Evolutionary conservation across 2,888 invertebrate genomes (phyloP), one percentile per base, ranked within the genome.

Genomic region (Rhabditoides inermis): DNA sequence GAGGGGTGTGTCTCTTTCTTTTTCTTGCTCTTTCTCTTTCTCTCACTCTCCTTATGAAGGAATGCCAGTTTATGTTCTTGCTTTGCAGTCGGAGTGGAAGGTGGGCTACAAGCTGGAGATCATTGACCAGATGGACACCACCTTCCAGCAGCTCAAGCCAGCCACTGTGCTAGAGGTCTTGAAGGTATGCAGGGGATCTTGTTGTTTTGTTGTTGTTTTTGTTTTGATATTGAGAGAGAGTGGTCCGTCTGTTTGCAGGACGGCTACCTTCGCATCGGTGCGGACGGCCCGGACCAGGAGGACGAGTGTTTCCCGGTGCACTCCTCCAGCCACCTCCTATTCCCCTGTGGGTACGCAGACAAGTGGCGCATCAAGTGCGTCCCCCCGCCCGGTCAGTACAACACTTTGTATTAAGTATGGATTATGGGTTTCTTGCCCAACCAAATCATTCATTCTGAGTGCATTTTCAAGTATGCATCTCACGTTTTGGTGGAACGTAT

Each of bases 81-180:
- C n/a, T n/a, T 53, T 2, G 2, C 37, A 44, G 51, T 37, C 22
- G 1, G 20, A 46, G 20, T 46, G 61, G 36, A 48, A 84, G 44
- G 85, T 86, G 66, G 90, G 91, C 40, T 89, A 90, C 88, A 92
- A 92, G 78, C 80, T 98, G 35, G 95, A 98, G 81, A 92, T 94
- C 0, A 88, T 95, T 54, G 95, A 98, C 81, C 95, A 95, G 0
- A 81, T 95, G 2, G 94, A 95, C 78, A 81, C 94, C 35, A 88
- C 90, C 0, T 85, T 90, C 0, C 88, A 61, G 7, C 50, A 55
- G 39, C 49, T 95, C 53, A 90, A 90, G 77, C 91, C 90, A 0
- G 94, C 94, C 1, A 91, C 92, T 0, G 88, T 95, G 1, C 89
- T 88, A 85, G 87, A 88, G 77, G 82, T 86, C 40, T 45, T 61